Evolutionary conservation across 1,140 invertebrate species (phyloP).

Genomic region (Ruditapes philippinarum): DNA sequence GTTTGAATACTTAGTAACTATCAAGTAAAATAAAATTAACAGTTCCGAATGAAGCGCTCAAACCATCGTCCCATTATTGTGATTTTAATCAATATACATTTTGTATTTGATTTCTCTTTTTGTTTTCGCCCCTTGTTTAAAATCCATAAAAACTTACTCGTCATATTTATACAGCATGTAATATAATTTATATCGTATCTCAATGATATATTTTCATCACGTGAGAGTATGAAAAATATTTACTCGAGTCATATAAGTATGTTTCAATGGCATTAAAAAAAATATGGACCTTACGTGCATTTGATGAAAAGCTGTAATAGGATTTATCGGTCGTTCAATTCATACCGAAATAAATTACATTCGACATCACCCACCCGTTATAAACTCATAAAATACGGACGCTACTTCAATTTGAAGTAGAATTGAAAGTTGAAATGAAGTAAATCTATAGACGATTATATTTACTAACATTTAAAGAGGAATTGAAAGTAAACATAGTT

Average conservation of each 20-base stretch:
- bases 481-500: slow-evolving; percentile 11
- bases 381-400: slow-evolving; percentile 31
- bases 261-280: neutral
- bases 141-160: no score
- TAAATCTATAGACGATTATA: neutral
- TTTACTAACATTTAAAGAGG: slow-evolving; percentile 9
- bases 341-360: neutral
- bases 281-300: neutral
- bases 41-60: no score
- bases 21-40: no score
- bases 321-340: neutral
- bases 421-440: neutral
- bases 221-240: no score
- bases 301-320: neutral
- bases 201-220: no score
- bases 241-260: neutral
- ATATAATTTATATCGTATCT: no score
- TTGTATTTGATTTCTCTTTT: no score
- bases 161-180: no score
- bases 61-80: no score
- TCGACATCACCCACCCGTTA: slow-evolving; percentile 39
- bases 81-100: no score
- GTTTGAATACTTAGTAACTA: no score
- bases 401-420: neutral
- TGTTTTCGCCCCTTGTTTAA: no score